Evolutionary conservation across 2,888 invertebrate genomes (phyloP).

Genomic region (Petrolisthes cinctipes): DNA sequence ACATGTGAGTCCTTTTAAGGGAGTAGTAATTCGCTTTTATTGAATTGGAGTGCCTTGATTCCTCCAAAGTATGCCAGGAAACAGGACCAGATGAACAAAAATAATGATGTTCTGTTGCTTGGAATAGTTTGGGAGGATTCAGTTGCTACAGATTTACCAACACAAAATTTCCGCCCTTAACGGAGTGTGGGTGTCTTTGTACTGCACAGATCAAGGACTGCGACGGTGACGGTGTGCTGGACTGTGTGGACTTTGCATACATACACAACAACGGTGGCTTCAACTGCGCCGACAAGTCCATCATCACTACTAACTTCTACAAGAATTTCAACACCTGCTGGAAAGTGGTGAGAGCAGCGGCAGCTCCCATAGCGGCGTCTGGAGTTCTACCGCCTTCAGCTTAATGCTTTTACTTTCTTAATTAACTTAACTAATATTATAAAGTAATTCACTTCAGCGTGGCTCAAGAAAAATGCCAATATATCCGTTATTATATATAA

Average conservation of each 20-base stretch:
- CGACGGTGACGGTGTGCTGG: slow-evolving; percentile 68
- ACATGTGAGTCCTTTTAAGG: no score
- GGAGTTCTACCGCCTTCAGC: neutral
- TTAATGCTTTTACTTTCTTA: neutral
- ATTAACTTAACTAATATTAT: neutral
- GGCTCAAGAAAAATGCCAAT: no score
- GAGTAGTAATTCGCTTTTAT: slow-evolving; percentile 41
- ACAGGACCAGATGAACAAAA: no score
- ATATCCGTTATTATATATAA: no score
- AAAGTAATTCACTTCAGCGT: neutral
- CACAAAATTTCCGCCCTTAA: neutral
- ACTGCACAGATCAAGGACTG: slow-evolving; percentile 66
- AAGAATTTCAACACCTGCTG: slow-evolving; percentile 66
- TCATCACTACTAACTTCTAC: slow-evolving; percentile 67
- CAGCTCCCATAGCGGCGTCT: neutral
- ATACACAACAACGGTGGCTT: slow-evolving; percentile 68
- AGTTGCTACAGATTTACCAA: neutral
- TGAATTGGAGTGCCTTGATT: slow-evolving; percentile 26
- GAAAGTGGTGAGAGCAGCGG: slow-evolving; percentile 53
- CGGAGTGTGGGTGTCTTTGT: neutral
- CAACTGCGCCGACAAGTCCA: slow-evolving; percentile 66
- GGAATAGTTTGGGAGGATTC: no score
- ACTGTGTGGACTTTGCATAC: slow-evolving; percentile 69
- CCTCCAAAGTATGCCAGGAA: no score
- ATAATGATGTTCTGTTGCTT: no score